Percentiles rank a stretch among this genome's conserved stretches.
These are phyloP conservation scores for Ormyrus pomaceus DNA, from an alignment of 2,888 invertebrate genomes.

Conservation along the genomic window DNA sequence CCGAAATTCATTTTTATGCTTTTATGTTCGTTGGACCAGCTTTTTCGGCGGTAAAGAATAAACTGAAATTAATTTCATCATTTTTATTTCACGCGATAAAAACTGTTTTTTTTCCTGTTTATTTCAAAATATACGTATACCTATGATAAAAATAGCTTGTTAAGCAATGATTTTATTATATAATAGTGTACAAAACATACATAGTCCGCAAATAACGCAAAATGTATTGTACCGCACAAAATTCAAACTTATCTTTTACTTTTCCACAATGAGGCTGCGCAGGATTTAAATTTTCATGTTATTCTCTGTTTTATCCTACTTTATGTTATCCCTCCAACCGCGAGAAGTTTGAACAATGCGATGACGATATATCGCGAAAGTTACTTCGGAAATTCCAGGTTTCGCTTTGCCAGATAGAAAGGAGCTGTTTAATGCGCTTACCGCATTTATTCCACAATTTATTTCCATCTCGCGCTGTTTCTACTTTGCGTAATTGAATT, in stretches of 20 bases:
- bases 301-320: background rate
- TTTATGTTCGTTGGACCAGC: background rate
- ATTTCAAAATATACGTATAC: no score
- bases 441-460: no score
- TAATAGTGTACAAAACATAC: no score
- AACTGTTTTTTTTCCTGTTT: no score
- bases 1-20: background rate
- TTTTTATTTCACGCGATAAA: no score
- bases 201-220: background rate
- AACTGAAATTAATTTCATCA: no score
- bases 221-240: background rate
- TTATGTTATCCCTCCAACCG: background rate
- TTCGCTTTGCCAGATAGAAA: no score
- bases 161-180: no score
- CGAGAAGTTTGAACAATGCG: conserved; percentile 2
- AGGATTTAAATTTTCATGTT: background rate
- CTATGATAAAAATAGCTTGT: no score
- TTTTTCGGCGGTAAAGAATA: no score
- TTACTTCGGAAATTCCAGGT: background rate
- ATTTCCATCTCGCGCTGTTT: background rate
- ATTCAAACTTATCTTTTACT: background rate
- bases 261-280: background rate
- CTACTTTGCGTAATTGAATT: background rate
- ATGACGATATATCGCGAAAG: background rate
- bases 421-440: no score